These are phyloP conservation scores for Asbolus verrucosus DNA, from an alignment of 1,140 invertebrate species.

Conservation along the genomic window DNA sequence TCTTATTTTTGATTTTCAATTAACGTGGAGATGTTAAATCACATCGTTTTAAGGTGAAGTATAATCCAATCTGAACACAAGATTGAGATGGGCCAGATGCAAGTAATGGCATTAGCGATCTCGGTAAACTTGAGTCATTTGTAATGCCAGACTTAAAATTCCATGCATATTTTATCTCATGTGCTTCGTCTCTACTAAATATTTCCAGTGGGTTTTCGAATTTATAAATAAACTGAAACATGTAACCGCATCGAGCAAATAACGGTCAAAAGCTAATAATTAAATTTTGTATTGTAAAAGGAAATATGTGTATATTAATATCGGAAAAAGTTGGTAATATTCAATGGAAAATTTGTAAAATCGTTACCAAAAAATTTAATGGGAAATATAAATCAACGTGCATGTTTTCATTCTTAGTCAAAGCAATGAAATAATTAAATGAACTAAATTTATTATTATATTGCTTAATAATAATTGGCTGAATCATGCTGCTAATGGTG, in stretches of 20 bases:
- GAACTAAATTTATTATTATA: too few species aligned
- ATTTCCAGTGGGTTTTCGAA: constrained; percentile 5
- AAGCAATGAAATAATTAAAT: too few species aligned
- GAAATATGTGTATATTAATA: too few species aligned
- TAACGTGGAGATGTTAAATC: constrained; percentile 12
- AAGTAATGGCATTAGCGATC: constrained; percentile 36
- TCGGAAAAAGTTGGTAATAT: too few species aligned
- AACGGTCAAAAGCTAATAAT: too few species aligned
- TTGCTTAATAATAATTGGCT: too few species aligned
- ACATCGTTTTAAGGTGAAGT: constrained; percentile 33
- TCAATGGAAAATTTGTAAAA: too few species aligned
- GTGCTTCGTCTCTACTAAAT: constrained; percentile 32
- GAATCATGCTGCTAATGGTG: too few species aligned
- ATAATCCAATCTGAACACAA: constrained; percentile 35
- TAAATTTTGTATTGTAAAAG: too few species aligned
- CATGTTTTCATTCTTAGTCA: too few species aligned
- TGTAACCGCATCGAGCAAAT: neutral
- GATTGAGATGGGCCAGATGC: constrained; percentile 37
- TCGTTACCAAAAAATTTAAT: too few species aligned
- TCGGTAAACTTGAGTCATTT: constrained; percentile 37
- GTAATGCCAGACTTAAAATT: constrained; percentile 44
- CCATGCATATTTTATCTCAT: constrained; percentile 45
- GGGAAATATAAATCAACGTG: too few species aligned
- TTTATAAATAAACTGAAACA: constrained; percentile 29
- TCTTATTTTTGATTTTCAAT: constrained; percentile 6